These are phyloP conservation scores for Kradibia gibbosae DNA, from an alignment of 1,140 invertebrate species.

Conservation along the genomic window DNA sequence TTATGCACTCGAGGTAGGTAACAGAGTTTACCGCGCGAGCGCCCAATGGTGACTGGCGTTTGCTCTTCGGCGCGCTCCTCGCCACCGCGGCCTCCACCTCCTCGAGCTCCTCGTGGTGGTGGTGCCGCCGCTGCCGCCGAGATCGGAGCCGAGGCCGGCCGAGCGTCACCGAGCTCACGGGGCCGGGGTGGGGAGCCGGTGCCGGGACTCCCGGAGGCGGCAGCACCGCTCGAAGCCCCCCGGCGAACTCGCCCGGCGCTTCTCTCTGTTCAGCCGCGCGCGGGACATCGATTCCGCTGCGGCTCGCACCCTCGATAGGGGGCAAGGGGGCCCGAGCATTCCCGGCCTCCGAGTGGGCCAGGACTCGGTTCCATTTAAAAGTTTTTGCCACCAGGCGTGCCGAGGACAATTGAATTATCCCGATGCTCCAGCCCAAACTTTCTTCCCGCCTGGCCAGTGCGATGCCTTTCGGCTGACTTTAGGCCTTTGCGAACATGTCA, in stretches of 20 bases:
- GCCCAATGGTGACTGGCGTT: conserved; percentile 67
- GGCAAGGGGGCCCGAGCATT: not conserved
- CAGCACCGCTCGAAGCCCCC: conserved; percentile 37
- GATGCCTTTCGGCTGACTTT: too few relatives aligned
- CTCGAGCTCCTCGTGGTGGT: conserved; percentile 13
- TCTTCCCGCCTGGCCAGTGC: too few relatives aligned
- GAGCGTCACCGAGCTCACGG: conserved; percentile 49
- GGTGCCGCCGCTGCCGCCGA: not conserved
- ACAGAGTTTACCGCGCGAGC: conserved; percentile 62
- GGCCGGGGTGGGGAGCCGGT: conserved; percentile 19
- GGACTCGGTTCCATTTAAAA: too few relatives aligned
- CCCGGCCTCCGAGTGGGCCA: too few relatives aligned
- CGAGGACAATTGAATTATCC: too few relatives aligned
- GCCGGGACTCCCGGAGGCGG: conserved; percentile 41
- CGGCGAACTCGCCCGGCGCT: too few relatives aligned
- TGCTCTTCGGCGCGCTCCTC: conserved; percentile 45
- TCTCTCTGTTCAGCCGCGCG: not conserved
- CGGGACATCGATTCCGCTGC: not conserved
- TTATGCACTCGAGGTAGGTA: conserved; percentile 35
- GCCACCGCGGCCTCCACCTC: too few relatives aligned
- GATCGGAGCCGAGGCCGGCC: conserved; percentile 54
- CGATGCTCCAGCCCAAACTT: too few relatives aligned
- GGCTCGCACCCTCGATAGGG: not conserved
- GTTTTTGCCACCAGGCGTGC: too few relatives aligned
- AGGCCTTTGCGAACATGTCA: too few relatives aligned